Base-by-base conservation (phyloP, 2,797 vertebrate species). In the Parauchenoglanis punctatus region DNA sequence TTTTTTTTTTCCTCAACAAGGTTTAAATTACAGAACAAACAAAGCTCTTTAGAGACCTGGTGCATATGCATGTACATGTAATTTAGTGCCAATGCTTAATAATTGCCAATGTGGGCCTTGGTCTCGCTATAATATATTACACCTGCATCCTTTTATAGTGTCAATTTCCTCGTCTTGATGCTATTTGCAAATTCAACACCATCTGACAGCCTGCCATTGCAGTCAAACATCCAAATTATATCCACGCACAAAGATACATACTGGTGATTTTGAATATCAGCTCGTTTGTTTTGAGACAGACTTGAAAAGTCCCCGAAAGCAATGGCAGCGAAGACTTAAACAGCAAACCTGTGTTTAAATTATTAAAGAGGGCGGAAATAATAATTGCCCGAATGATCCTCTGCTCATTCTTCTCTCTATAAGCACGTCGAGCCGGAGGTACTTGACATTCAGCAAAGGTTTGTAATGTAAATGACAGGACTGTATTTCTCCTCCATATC, bases 401-500 rank as follows among this genome's bases (percentile, higher is more conserved):
- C 94, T 92, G 93, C 92, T 93, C 92, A 95, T 95, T 95, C 94
- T 95, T 96, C 92, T 81, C 96, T 95, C 96, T 89, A 89, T 96
- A 96, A 93, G 94, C 94, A 95, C 93, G 93, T 95, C 94, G 96
- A 88, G 93, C 93, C 95, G 90, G 92, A 96, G 96, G 96, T 96
- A 96, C 96, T 96, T 98, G 97, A 97, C 97, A 98, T 99, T 99
- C 97, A 97, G 94, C 91, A 90, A 93, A 95, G 96, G 97, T 98
- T 98, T 98, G 97, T 98, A 97, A 98, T 98, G 97, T 98, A 99
- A 99, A 99, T 99, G 96, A 97, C 96, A 96, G 96, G 96, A 97
- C 94, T 96, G 94, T 96, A 96, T 96, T 97, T 94, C 54, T 35
- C 52, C 84, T 49, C 96, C 97, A 96, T 97, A 98, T 99, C 97